Percentiles rank a stretch among this genome's conserved stretches.
Evolutionary conservation across 2,888 invertebrate species (phyloP).

Genomic region (Andrena flavipes): DNA sequence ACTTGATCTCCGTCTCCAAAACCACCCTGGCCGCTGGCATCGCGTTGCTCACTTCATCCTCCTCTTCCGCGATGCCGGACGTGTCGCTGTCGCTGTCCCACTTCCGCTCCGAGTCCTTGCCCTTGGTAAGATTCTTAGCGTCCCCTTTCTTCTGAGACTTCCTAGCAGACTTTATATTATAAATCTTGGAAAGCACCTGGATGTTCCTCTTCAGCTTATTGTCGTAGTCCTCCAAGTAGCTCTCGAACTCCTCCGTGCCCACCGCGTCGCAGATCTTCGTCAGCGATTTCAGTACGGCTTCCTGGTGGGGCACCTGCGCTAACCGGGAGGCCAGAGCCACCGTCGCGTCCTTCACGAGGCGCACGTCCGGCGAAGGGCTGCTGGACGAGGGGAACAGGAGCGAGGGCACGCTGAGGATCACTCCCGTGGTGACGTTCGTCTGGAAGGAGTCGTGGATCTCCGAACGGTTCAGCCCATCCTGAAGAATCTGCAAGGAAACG

Average conservation of each 20-base stretch:
- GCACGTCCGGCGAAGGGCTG: slow-evolving; percentile 71
- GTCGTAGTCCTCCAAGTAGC: slow-evolving; percentile 84
- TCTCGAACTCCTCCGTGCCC: slow-evolving; percentile 89
- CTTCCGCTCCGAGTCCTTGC: slow-evolving; percentile 36
- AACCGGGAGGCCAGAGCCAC: slow-evolving; percentile 84
- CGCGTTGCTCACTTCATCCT: slow-evolving; percentile 68
- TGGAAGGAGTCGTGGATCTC: slow-evolving; percentile 80
- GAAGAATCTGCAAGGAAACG: slow-evolving; percentile 72
- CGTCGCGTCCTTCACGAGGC: slow-evolving; percentile 78
- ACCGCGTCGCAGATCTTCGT: slow-evolving; percentile 89
- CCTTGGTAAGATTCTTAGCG: slow-evolving; percentile 5
- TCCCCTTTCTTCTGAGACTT: slow-evolving; percentile 19
- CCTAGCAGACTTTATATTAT: slow-evolving; percentile 82
- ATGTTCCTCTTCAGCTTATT: slow-evolving; percentile 86
- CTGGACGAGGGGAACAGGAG: slow-evolving; percentile 81
- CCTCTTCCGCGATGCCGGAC: slow-evolving; percentile 78
- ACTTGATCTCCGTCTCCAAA: slow-evolving; percentile 93
- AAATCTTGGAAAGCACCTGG: slow-evolving; percentile 87
- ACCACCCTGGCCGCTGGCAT: slow-evolving; percentile 86
- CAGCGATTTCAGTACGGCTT: slow-evolving; percentile 89
- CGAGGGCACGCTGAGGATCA: slow-evolving; percentile 83
- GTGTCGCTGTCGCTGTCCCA: slow-evolving; percentile 78
- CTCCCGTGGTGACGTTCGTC: slow-evolving; percentile 82
- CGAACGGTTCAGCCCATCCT: slow-evolving; percentile 74
- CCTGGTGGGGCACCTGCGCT: slow-evolving; percentile 86